Evolutionary conservation across 2,888 invertebrate genomes (phyloP).

Genomic region (Drymonia ruficornis): DNA sequence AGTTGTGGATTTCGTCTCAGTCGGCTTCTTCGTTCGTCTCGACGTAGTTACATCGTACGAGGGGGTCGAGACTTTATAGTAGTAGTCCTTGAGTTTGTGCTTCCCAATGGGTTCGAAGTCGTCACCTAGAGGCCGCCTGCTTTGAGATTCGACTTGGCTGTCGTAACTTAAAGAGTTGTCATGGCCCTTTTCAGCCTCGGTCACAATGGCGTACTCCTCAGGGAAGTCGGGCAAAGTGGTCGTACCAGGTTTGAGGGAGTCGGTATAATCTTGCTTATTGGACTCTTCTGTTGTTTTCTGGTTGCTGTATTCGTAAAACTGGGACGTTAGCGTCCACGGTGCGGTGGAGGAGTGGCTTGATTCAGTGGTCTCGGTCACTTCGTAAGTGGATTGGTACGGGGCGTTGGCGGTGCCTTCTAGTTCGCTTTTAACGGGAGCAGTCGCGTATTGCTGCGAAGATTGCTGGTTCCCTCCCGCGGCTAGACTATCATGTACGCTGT

Average conservation of each 20-base stretch:
- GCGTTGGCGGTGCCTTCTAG: conserved; percentile 44
- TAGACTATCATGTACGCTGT: conserved; percentile 64
- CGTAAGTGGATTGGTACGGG: conserved; percentile 67
- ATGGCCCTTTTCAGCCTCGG: conserved; percentile 72
- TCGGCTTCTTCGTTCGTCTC: conserved; percentile 73
- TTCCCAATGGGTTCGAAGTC: conserved; percentile 77
- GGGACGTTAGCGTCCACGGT: conserved; percentile 67
- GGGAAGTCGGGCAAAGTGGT: conserved; percentile 60
- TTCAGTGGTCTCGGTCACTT: conserved; percentile 74
- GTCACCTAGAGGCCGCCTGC: conserved; percentile 74
- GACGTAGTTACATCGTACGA: conserved; percentile 60
- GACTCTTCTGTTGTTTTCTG: conserved; percentile 59
- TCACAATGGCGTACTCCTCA: conserved; percentile 74
- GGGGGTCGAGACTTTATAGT: conserved; percentile 76
- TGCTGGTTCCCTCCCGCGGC: conserved; percentile 68
- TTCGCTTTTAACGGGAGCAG: conserved; percentile 51
- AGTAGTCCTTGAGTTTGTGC: conserved; percentile 77
- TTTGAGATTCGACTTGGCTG: conserved; percentile 73
- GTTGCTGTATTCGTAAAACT: conserved; percentile 53
- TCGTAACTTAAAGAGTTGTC: conserved; percentile 75
- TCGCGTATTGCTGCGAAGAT: conserved; percentile 59
- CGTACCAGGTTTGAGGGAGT: conserved; percentile 55
- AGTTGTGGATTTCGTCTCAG: conserved; percentile 49
- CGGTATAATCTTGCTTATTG: conserved; percentile 54
- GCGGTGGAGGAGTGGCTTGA: conserved; percentile 64